phyloP scores from a whole-genome alignment of 2,888 invertebrate species.

The Prosapia bicincta region DNA sequence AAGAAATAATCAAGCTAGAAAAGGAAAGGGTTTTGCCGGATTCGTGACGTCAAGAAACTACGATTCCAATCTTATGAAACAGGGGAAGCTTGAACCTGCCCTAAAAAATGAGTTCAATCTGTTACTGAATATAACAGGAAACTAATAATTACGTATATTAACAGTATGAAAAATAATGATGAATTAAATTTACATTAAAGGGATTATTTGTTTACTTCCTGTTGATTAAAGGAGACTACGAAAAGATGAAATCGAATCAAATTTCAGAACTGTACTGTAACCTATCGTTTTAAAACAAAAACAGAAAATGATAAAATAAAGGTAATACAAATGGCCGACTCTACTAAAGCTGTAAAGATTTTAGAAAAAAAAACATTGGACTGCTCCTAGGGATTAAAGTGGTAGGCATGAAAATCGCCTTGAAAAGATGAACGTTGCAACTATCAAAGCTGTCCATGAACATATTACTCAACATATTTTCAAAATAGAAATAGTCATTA shows the following conservation, averaged over 20 bases:
- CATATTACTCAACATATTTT: not conserved
- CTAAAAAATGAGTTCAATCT: no score
- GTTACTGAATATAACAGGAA: not conserved
- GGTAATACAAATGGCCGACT: not conserved
- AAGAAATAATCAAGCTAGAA: no score
- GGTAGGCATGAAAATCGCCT: not conserved
- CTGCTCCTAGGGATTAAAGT: not conserved
- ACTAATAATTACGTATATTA: not conserved
- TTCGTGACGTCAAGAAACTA: no score
- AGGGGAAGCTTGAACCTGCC: no score
- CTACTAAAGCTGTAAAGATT: not conserved
- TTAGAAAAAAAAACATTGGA: not conserved
- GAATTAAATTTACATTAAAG: not conserved
- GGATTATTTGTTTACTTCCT: not conserved
- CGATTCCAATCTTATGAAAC: no score
- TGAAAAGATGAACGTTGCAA: not conserved
- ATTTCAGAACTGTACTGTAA: no score
- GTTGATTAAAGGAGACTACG: not conserved
- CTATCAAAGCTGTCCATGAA: not conserved
- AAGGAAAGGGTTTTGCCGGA: no score
- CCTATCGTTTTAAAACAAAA: not conserved
- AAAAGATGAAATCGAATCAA: not conserved
- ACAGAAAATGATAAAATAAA: not conserved
- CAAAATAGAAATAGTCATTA: conserved; percentile 7
- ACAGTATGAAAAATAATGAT: not conserved